phyloP scores from a whole-genome alignment of 2,797 vertebrate genomes.

The Esox lucius region DNA sequence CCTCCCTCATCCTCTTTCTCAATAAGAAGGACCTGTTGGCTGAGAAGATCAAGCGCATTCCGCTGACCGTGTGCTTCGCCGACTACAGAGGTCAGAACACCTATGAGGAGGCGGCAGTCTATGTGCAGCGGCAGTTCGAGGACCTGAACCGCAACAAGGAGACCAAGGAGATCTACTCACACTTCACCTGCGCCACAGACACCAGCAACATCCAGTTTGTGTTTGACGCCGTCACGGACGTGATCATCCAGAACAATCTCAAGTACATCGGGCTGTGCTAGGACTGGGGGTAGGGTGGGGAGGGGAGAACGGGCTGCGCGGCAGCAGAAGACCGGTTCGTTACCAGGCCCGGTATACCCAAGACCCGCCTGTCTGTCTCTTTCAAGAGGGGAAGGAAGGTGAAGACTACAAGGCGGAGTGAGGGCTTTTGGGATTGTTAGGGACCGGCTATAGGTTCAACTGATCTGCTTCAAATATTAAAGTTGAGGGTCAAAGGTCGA shows the following conservation, averaged over 20 bases:
- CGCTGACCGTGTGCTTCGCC: conserved; percentile 94
- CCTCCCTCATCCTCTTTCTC: conserved; percentile 95
- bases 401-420: conserved; percentile 48
- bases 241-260: conserved; percentile 99
- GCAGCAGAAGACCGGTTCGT: conserved; percentile 37
- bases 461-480: conserved; percentile 55
- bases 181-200: conserved; percentile 99
- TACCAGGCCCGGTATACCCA: conserved; percentile 37
- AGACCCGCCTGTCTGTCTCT: conserved; percentile 52
- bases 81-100: conserved; percentile 99
- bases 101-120: conserved; percentile 97
- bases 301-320: conserved; percentile 26
- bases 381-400: conserved; percentile 55
- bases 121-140: conserved; percentile 98
- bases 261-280: conserved; percentile 99
- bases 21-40: conserved; percentile 99
- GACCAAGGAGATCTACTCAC: conserved; percentile 99
- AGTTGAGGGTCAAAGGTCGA: conserved; percentile 50
- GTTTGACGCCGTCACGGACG: conserved; percentile 98
- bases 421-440: conserved; percentile 38
- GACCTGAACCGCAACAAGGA: conserved; percentile 99
- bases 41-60: conserved; percentile 98
- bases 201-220: conserved; percentile 99
- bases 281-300: conserved; percentile 59
- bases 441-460: conserved; percentile 55